A percentile compares a stretch with the other conserved stretches of the same genome.
Conservation (phyloP, 2,888 invertebrate species). For the Ectobius pallidus region DNA sequence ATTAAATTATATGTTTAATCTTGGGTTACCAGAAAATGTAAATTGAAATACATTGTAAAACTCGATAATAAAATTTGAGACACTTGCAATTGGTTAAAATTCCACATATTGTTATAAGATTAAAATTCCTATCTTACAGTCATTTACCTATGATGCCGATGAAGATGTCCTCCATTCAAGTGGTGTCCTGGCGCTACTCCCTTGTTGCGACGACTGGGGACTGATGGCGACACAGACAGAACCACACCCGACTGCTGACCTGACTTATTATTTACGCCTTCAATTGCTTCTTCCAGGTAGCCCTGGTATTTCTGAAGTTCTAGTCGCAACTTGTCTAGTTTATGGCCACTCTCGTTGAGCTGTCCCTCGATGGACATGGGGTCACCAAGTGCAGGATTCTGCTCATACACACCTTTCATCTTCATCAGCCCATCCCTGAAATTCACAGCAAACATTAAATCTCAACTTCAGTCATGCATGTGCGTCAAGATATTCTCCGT, state of each 20-base stretch:
- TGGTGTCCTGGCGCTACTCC: constrained; percentile 48
- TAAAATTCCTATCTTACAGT: no score
- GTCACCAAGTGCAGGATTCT: constrained; percentile 92
- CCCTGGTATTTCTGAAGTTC: constrained; percentile 88
- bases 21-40: no score
- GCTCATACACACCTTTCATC: constrained; percentile 98
- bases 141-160: constrained; percentile 59
- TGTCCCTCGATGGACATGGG: constrained; percentile 95
- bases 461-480: no score
- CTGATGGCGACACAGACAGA: constrained; percentile 42
- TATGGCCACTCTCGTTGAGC: constrained; percentile 91
- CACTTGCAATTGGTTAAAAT: no score
- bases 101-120: no score
- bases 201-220: constrained; percentile 44
- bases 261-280: constrained; percentile 53
- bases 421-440: constrained; percentile 91
- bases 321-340: constrained; percentile 84
- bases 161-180: constrained; percentile 58
- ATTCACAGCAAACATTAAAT: neutral
- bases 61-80: no score
- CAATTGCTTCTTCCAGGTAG: constrained; percentile 79
- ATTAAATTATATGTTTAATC: no score
- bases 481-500: no score
- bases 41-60: no score
- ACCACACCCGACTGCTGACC: constrained; percentile 23